phyloP scores from a whole-genome alignment of 2,797 vertebrate genomes.

The Petrocephalus sullivani region DNA sequence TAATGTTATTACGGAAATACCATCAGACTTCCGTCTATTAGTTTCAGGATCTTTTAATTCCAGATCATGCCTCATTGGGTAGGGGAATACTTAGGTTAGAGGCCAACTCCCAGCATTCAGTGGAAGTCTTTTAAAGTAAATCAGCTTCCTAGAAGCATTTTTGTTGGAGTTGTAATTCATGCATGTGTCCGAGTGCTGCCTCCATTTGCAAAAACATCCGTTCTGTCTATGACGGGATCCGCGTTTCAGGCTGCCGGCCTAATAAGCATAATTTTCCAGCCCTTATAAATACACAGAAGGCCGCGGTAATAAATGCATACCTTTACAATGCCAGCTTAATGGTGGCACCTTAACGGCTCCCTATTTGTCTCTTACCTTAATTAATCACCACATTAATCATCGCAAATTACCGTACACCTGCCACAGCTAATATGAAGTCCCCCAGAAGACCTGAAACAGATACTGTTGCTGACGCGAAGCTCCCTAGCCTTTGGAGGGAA shows the following conservation, averaged over 20 bases:
- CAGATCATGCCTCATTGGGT: background rate
- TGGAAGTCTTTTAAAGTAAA: background rate
- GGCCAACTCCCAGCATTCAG: background rate
- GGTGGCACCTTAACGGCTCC: background rate
- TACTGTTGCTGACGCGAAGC: background rate
- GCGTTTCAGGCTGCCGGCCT: background rate
- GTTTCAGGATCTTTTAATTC: background rate
- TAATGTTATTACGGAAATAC: background rate
- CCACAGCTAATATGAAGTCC: background rate
- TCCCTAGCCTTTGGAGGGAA: background rate
- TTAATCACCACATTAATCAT: background rate
- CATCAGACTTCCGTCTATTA: background rate
- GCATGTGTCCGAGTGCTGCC: background rate
- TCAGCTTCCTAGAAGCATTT: background rate
- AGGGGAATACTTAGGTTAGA: background rate
- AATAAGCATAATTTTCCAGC: background rate
- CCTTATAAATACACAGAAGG: background rate
- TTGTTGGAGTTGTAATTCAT: background rate
- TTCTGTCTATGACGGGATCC: background rate
- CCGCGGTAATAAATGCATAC: background rate
- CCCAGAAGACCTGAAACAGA: background rate
- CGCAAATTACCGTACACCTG: background rate
- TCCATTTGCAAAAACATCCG: background rate
- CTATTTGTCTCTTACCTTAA: background rate
- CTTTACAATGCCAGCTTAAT: slow-evolving; percentile 1